These are phyloP conservation scores for Linnaemya tessellans DNA, from an alignment of 2,888 invertebrate species.

Conservation along the genomic window DNA sequence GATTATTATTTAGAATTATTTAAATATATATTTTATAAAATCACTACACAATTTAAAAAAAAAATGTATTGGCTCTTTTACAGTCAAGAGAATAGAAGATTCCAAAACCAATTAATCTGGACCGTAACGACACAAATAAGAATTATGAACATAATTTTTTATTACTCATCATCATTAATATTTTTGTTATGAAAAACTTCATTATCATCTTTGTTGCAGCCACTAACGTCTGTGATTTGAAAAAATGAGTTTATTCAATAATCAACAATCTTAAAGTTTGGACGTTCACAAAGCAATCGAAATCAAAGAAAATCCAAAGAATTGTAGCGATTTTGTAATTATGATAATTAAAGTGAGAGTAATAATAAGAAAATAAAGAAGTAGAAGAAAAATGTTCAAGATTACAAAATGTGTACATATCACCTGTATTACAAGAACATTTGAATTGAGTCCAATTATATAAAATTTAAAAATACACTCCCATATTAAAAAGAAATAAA, in stretches of 20 bases:
- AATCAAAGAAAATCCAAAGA: slow-evolving; percentile 3
- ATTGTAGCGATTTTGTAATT: background rate
- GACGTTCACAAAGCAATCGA: slow-evolving; percentile 41
- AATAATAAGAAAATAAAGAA: background rate
- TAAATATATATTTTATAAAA: no score
- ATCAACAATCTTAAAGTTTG: slow-evolving; percentile 54
- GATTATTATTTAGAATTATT: background rate
- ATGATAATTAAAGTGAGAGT: background rate
- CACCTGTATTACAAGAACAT: background rate
- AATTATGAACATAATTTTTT: background rate
- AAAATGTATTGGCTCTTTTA: slow-evolving; percentile 7
- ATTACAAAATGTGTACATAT: background rate
- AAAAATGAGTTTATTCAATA: slow-evolving; percentile 49
- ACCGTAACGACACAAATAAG: background rate
- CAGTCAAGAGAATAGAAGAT: background rate
- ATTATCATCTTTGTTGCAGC: slow-evolving; percentile 27
- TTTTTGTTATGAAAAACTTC: background rate
- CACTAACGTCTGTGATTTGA: slow-evolving; percentile 26
- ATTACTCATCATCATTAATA: slow-evolving; percentile 26
- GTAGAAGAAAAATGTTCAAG: background rate
- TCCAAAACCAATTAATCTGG: slow-evolving; percentile 8
- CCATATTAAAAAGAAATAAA: background rate
- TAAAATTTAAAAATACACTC: background rate
- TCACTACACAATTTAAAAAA: background rate
- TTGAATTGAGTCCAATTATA: background rate